Base-by-base conservation (phyloP, 1,140 invertebrate genomes). In the Apolygus lucorum region DNA sequence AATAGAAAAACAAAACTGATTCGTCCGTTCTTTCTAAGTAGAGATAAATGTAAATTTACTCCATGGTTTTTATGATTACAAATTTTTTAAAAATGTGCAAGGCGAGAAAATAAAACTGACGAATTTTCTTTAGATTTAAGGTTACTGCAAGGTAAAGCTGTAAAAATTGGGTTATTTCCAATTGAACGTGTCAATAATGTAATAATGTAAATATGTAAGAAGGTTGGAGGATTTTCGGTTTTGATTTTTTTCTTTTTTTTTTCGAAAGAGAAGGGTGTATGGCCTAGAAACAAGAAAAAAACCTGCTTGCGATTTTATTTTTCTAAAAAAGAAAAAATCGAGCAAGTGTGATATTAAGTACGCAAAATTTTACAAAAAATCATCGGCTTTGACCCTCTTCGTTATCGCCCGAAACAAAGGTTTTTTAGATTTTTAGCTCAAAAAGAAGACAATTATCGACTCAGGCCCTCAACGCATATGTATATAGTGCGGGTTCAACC, bases 11-110 rank as follows among this genome's bases (percentile, higher is more conserved):
- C 11, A 59, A 42, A 59, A 24, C 54, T 59, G 22, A 59, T 59
- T 59, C 54, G 54, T 59, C 54, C 54, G 54, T 59, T 59, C 54
- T 59, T 59, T 17, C 11, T 59, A 59, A 59, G 8, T 59, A 59
- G 54, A 4, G 22, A 11, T 59, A 4, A 59, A 59, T 24, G 54
- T 59, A 17, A 24, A 59, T 24, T 11, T 59, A 59, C 22, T 59
- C 2, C 54, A 59, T 17, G 54, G 11, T 59, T 59, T 59, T 59
- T 22, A 59, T 22, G 22, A 22, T 59, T 59, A 59, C 22, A 17
- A 4, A 24, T 42, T 59, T 59, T 59, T 59, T 59, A 59, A 4
- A 17, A 4, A 24, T 42, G 8, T 59, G 8, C 54, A 22, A 59
- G 22, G 22, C 54, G 54, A 59, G 22, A 59, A 59, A 22, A 59